A percentile compares a stretch with the other conserved stretches of the same genome.
phyloP scores from a whole-genome alignment of 1,140 invertebrate species.

The Zaprionus taronus region DNA sequence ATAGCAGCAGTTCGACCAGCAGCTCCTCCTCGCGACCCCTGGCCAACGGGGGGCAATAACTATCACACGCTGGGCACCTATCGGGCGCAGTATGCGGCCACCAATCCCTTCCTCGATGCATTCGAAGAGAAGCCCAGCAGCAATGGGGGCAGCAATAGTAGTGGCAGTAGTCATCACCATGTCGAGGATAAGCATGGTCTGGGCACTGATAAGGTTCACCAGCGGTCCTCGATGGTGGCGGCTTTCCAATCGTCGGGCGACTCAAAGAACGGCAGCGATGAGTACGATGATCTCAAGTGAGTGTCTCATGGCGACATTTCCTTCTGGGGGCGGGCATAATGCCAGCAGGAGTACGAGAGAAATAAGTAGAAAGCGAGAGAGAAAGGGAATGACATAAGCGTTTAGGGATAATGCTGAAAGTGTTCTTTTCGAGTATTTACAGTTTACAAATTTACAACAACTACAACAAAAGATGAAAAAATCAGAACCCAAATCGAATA shows the following conservation, averaged over 20 bases:
- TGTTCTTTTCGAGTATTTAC: conserved; percentile 79
- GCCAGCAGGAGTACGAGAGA: neutral
- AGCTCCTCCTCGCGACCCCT: conserved; percentile 52
- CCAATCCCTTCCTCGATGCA: conserved; percentile 82
- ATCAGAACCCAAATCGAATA: conserved; percentile 15
- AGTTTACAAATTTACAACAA: conserved; percentile 79
- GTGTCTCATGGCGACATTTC: neutral
- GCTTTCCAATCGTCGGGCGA: conserved; percentile 79
- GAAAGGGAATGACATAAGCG: conserved; percentile 14
- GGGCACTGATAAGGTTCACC: conserved; percentile 47
- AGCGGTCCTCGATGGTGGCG: conserved; percentile 68
- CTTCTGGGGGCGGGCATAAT: neutral
- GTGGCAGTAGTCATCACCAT: conserved; percentile 39
- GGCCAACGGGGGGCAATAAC: conserved; percentile 75
- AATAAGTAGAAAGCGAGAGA: neutral
- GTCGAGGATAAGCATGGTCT: conserved; percentile 53
- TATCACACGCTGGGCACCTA: conserved; percentile 83
- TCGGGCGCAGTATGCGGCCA: conserved; percentile 82
- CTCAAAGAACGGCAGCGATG: conserved; percentile 81
- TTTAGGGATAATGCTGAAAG: conserved; percentile 61
- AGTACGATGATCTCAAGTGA: conserved; percentile 82
- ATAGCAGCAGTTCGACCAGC: conserved; percentile 53
- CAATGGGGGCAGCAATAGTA: conserved; percentile 47
- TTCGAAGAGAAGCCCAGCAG: conserved; percentile 74
- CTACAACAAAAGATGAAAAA: conserved; percentile 26